Base-by-base conservation (phyloP, 2,113 vertebrate species). In the Rattus rattus region DNA sequence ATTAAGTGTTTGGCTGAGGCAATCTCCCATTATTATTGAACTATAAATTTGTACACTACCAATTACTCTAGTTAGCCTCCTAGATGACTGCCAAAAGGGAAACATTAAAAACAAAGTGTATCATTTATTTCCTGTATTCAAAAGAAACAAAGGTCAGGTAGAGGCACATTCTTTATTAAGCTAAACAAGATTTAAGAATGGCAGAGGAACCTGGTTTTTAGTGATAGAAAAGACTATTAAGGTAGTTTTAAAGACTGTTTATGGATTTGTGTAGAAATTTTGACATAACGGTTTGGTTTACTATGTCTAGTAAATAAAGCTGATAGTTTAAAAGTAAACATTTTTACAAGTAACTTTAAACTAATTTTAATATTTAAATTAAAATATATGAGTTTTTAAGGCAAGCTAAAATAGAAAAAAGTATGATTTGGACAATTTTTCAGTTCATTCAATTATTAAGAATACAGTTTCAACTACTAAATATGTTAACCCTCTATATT, bases 11-110 rank as follows among this genome's bases (percentile, higher is more conserved):
- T 97, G 90, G 72, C 91, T 94, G 95, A 93, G 92, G 81, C 69
- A 65, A 91, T 97, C 56, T 96, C 36, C 7, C 10, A 88, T 94
- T 97, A 98, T 95, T 86, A 89, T 54, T 88, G 9, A 87, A 97
- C 92, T 97, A 52, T 94, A 98, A 98, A 98, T 97, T 95, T 98
- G 33, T 97, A 95, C 47, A 79, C 76, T 97, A 63, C 36, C 94
- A 93, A 79, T 98, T 89, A 79, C 69, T 98, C 86, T 49, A 91
- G 77, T 93, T 2, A 0, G 9, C 26, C 7, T 98, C 30, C 30
- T 85, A 43, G 30, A 49, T 91, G 80, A 39, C 26, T 97, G 92
- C 88, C 96, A 97, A 95, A 88, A 97, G 20, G 87, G 97, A 97
- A 95, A 94, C 43, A 70, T 88, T 88, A 88, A 96, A 95, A 47